A percentile compares a stretch with the other conserved stretches of the same genome.
These are phyloP conservation scores for Henricia sp. DNA, from an alignment of 53 echinoderm and acorn worm genomes.

Conservation along the genomic window DNA sequence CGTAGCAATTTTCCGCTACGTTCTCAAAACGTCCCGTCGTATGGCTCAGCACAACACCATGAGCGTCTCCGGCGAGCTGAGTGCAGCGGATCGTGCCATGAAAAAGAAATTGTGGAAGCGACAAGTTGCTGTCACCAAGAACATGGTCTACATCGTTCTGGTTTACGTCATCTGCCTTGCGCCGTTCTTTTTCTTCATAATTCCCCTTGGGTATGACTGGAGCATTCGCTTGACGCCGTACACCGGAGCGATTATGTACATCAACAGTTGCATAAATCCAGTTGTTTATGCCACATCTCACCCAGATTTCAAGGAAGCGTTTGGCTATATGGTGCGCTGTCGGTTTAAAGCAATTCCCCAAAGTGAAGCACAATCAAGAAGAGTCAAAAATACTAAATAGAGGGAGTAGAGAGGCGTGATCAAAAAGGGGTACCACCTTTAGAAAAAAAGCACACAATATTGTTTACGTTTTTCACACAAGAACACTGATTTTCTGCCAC, in stretches of 20 bases:
- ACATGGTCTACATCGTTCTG: no score
- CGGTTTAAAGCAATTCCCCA: no score
- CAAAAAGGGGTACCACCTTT: no score
- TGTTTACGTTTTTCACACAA: no score
- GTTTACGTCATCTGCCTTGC: conserved; percentile 66
- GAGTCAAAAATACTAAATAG: no score
- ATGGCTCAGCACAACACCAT: background rate
- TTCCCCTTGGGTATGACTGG: background rate
- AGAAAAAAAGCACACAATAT: no score
- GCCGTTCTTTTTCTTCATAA: conserved; percentile 50
- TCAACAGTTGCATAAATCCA: conserved; percentile 72
- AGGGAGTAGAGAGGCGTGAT: no score
- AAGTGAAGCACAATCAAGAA: no score
- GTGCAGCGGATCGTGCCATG: background rate
- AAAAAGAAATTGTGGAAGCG: background rate
- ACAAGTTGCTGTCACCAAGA: conserved; percentile 63
- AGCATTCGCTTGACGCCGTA: conserved; percentile 55
- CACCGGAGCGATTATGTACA: conserved; percentile 38
- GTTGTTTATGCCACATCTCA: conserved; percentile 69
- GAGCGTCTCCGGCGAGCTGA: background rate
- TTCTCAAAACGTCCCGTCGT: background rate
- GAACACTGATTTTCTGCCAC: no score
- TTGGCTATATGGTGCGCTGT: background rate
- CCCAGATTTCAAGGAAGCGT: conserved; percentile 21
- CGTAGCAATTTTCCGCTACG: conserved; percentile 43